Evolutionary conservation across 2,113 vertebrate genomes (phyloP).

Genomic region (Pheucticus melanocephalus): DNA sequence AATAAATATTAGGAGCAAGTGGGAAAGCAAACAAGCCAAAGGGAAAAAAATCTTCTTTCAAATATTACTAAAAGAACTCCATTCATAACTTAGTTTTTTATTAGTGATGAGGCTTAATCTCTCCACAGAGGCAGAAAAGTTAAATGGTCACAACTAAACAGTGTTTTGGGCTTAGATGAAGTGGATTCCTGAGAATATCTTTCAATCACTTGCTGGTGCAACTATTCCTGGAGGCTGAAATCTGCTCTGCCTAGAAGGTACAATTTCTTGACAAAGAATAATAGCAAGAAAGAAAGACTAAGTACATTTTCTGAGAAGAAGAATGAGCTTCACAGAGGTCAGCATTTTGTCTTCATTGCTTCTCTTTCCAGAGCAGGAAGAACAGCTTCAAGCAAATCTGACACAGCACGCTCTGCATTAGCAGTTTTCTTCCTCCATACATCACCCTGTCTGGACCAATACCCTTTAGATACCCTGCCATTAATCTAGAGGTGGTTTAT

Average conservation of each 20-base stretch:
- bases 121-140: constrained; percentile 46
- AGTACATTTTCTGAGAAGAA: constrained; percentile 45
- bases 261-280: constrained; percentile 50
- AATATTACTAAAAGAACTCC: neutral
- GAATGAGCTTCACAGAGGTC: neutral
- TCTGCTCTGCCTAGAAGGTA: constrained; percentile 40
- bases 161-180: constrained; percentile 26
- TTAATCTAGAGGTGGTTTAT: neutral
- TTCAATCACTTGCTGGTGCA: constrained; percentile 57
- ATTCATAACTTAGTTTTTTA: neutral
- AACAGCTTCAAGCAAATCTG: constrained; percentile 29
- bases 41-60: neutral
- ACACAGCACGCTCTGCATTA: neutral
- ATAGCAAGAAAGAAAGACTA: constrained; percentile 42
- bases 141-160: constrained; percentile 24
- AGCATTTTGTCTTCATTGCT: constrained; percentile 49
- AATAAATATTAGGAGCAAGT: neutral
- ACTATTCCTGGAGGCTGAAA: constrained; percentile 47
- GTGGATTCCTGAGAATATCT: constrained; percentile 34
- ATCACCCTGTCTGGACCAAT: neutral
- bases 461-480: neutral
- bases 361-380: neutral
- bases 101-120: constrained; percentile 26
- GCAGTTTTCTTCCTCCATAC: neutral
- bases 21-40: neutral